Percentiles rank a stretch among this genome's conserved stretches.
These are phyloP conservation scores for Choristoneura rosaceana DNA, from an alignment of 2,888 invertebrate genomes.

Conservation along the genomic window DNA sequence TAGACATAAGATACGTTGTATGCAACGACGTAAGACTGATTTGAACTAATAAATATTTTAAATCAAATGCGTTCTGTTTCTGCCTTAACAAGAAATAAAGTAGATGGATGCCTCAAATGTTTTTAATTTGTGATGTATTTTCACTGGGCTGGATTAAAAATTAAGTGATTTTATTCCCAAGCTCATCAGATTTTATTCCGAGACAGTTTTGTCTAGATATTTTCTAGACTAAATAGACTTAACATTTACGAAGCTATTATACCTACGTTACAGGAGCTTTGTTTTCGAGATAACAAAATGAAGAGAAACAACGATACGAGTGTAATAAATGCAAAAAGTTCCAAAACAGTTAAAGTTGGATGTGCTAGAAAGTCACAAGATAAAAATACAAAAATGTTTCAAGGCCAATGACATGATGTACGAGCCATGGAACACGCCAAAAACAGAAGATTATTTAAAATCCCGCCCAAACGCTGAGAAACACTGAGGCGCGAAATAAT, in stretches of 20 bases:
- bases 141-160: neutral
- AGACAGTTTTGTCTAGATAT: neutral
- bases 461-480: conserved; percentile 10
- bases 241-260: no score
- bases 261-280: neutral
- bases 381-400: conserved; percentile 18
- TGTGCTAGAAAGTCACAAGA: conserved; percentile 11
- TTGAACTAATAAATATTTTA: conserved; percentile 39
- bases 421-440: conserved; percentile 14
- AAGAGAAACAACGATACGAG: neutral
- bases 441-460: conserved; percentile 19
- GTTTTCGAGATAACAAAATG: neutral
- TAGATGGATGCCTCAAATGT: neutral
- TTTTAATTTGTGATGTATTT: neutral
- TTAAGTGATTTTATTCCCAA: neutral
- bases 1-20: conserved; percentile 7
- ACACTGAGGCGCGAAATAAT: conserved; percentile 13
- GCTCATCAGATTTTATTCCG: neutral
- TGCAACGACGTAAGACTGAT: conserved; percentile 45
- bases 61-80: neutral
- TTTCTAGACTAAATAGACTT: neutral
- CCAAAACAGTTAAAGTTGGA: conserved; percentile 10
- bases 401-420: conserved; percentile 24
- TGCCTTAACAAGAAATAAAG: neutral
- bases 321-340: conserved; percentile 7